These are phyloP conservation scores for Archilochus colubris DNA, from an alignment of 2,113 vertebrate genomes.

Conservation along the genomic window DNA sequence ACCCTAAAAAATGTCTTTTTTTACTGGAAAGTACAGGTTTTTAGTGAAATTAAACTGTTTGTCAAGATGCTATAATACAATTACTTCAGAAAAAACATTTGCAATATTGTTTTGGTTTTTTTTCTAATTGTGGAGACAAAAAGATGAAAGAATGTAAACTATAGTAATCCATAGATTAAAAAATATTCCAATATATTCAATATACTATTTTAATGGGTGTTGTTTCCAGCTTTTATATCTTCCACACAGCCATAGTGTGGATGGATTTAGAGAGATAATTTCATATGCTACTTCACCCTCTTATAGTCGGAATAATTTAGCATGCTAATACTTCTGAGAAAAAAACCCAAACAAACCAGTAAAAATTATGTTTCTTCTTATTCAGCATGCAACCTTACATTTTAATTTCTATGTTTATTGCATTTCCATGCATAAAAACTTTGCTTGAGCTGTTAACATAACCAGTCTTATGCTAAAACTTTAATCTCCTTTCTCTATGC, in stretches of 20 bases:
- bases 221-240: conserved; percentile 2
- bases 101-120: neutral
- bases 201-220: neutral
- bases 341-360: accelerated
- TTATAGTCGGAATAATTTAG: conserved; percentile 31
- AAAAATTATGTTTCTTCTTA: neutral
- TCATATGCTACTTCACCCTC: neutral
- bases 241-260: neutral
- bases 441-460: neutral
- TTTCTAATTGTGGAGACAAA: neutral
- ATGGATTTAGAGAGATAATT: conserved; percentile 14
- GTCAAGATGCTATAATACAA: neutral
- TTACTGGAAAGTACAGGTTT: neutral
- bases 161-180: neutral
- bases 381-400: neutral
- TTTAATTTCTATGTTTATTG: conserved; percentile 6
- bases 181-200: neutral
- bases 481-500: neutral
- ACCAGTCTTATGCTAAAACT: neutral
- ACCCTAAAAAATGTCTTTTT: neutral
- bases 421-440: neutral
- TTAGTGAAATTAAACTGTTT: neutral
- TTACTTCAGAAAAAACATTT: neutral
- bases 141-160: neutral
- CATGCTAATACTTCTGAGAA: neutral